Evolutionary conservation across 2,113 vertebrate species (phyloP).

Genomic region (Vulpes ferrilata): DNA sequence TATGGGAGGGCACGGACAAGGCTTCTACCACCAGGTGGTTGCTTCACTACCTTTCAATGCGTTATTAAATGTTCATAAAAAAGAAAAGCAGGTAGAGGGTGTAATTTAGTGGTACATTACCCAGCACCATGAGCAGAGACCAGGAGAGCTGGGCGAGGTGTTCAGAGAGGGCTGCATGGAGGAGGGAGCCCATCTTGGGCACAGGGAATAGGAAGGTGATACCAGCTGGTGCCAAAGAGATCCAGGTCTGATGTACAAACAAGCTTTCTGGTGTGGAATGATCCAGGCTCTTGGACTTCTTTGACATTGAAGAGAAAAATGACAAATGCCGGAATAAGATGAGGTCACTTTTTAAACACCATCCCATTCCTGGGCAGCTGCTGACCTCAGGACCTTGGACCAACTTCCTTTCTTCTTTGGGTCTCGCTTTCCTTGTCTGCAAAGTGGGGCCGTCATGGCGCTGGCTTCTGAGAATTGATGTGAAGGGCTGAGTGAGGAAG

Average conservation of each 20-base stretch:
- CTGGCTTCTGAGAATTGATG: neutral
- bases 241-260: too few species aligned
- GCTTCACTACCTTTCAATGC: neutral
- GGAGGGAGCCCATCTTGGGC: neutral
- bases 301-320: neutral
- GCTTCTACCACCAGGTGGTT: neutral
- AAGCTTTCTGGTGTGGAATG: neutral
- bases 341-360: neutral
- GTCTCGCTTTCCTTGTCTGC: neutral
- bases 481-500: neutral
- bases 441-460: rapidly evolving
- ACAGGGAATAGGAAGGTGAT: neutral
- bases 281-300: neutral
- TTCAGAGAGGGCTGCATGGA: neutral
- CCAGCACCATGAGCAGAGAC: neutral
- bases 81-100: neutral
- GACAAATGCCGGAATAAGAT: neutral
- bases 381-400: neutral
- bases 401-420: neutral
- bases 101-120: neutral
- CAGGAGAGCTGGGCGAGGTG: neutral
- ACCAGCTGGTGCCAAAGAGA: neutral
- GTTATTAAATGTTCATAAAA: neutral
- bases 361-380: neutral
- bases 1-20: neutral